Percentiles rank a stretch among this genome's conserved stretches.
These are phyloP conservation scores for Darwinula stevensoni DNA, from an alignment of 2,888 invertebrate genomes.

Conservation along the genomic window DNA sequence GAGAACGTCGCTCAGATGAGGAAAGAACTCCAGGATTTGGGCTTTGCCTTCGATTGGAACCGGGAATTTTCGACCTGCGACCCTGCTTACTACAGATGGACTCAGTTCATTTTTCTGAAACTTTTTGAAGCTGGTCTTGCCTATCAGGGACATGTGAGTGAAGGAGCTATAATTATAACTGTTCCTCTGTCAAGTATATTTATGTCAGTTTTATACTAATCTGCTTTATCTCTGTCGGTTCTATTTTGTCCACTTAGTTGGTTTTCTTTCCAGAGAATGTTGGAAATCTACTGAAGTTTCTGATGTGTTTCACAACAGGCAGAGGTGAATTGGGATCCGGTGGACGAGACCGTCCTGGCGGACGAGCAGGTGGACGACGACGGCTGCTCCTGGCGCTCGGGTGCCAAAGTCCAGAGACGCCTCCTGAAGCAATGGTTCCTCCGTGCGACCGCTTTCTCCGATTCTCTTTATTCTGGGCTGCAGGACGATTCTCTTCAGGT, in stretches of 20 bases:
- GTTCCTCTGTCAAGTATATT: too few relatives aligned
- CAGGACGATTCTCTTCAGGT: too few relatives aligned
- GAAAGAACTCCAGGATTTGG: constrained; percentile 36
- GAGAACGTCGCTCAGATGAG: constrained; percentile 58
- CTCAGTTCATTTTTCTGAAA: constrained; percentile 72
- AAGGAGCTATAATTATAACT: too few relatives aligned
- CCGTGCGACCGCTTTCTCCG: constrained; percentile 51
- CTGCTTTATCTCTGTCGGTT: too few relatives aligned
- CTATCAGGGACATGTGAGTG: constrained; percentile 44
- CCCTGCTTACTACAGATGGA: constrained; percentile 69
- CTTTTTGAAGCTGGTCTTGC: constrained; percentile 51
- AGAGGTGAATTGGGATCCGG: constrained; percentile 91
- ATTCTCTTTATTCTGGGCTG: constrained; percentile 14
- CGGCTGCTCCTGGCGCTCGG: constrained; percentile 83
- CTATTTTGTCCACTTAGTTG: too few relatives aligned
- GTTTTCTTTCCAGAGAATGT: too few relatives aligned
- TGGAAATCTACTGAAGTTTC: too few relatives aligned
- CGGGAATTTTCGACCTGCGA: constrained; percentile 65
- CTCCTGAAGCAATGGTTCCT: constrained; percentile 81
- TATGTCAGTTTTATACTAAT: too few relatives aligned
- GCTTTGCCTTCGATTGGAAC: constrained; percentile 76
- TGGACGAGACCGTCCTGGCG: constrained; percentile 85
- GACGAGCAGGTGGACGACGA: constrained; percentile 87
- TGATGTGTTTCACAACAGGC: too few relatives aligned
- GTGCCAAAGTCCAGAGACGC: constrained; percentile 68